Base-by-base conservation (phyloP, 2,888 invertebrate genomes). In the Thereva unica region DNA sequence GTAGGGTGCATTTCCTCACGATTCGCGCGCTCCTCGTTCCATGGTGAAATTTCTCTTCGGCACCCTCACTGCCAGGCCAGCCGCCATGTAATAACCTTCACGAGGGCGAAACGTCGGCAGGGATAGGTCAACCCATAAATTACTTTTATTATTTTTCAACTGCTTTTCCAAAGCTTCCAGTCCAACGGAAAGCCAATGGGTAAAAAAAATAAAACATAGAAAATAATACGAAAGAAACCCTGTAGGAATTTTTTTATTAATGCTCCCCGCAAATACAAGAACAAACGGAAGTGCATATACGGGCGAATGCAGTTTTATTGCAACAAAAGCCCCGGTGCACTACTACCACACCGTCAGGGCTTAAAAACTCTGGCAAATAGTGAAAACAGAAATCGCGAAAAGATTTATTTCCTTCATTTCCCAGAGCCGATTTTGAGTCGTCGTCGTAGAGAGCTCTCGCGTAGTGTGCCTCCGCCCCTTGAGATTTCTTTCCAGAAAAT, bases 331-430 rank as follows among this genome's bases (percentile, higher is more conserved):
- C 50, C 50, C 49, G 8, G 8, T 23, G 12, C 40, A 10, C 37
- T 37, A 10, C 7, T 38, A 8, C 47, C 10, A 3, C 38, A 12
- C 59, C 59, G 38, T 38, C 45, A 38, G 12, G 23, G n/a, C 34
- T 44, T 44, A 44, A 40, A 56, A 40, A 38, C 50, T 61, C 37
- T 59, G 59, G 59, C 42, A 61, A 61, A 50, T 50, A 50, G 50
- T 61, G 61, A 61, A 61, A 61, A 50, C 61, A 61, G 70, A 69
- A 69, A 59, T 55, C 67, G 67, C 57, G 65, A 54, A 49, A 68
- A 70, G 71, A 71, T 71, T 71, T 71, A 71, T 71, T 71, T 69
- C 70, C 57, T 68, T 71, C 71, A 71, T 71, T 71, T 71, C 71
- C 71, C 67, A 68, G 67, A 61, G 61, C 61, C 61, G 61, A 61